Evolutionary conservation across 2,797 vertebrate genomes (phyloP).

Genomic region (Gambelia wislizenii): DNA sequence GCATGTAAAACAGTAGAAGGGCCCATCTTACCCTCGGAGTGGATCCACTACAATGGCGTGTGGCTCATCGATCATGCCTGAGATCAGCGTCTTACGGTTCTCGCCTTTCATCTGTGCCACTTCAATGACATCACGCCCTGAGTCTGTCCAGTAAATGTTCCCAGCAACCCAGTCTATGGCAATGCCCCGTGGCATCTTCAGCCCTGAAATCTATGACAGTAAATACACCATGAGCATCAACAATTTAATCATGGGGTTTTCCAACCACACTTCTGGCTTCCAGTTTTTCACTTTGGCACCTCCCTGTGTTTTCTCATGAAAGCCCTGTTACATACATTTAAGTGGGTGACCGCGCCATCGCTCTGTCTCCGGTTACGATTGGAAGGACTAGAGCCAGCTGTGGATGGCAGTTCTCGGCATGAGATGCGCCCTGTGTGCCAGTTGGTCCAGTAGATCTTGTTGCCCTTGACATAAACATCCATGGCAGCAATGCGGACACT

Average conservation of each 20-base stretch:
- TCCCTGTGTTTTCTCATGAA: rapidly evolving
- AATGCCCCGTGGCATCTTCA: slow-evolving; percentile 96
- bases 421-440: slow-evolving; percentile 97
- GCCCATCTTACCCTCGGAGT: slow-evolving; percentile 84
- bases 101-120: slow-evolving; percentile 92
- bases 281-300: neutral
- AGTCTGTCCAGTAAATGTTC: slow-evolving; percentile 98
- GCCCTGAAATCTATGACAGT: slow-evolving; percentile 86
- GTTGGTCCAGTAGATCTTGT: slow-evolving; percentile 97
- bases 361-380: slow-evolving; percentile 91
- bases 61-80: slow-evolving; percentile 96
- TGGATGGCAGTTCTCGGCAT: slow-evolving; percentile 87
- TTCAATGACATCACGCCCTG: slow-evolving; percentile 93
- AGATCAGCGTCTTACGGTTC: slow-evolving; percentile 95
- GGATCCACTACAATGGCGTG: slow-evolving; percentile 96
- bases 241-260: neutral
- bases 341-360: slow-evolving; percentile 86
- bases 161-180: slow-evolving; percentile 97
- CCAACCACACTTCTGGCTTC: neutral
- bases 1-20: too few species aligned
- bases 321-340: slow-evolving; percentile 83
- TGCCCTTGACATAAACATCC: slow-evolving; percentile 93
- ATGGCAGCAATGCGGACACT: slow-evolving; percentile 95
- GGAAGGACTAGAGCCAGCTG: slow-evolving; percentile 81
- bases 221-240: rapidly evolving